Conservation (phyloP, 2,888 invertebrate genomes). For the Limnephilus auricula region DNA sequence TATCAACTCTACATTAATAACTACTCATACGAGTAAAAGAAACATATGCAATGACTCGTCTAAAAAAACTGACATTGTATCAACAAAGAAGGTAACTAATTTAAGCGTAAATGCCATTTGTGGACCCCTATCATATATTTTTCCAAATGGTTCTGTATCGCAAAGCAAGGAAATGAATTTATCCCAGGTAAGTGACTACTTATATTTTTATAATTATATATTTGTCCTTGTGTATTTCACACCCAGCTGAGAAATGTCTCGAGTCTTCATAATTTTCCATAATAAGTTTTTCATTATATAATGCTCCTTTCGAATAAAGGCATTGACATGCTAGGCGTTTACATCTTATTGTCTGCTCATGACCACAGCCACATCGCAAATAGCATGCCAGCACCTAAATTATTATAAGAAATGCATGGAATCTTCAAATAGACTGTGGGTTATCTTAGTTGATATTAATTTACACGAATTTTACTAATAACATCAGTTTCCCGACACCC, state of each 20-base stretch:
- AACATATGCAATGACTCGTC: background rate
- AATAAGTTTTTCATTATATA: too few relatives aligned
- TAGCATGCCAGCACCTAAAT: background rate
- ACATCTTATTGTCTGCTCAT: too few relatives aligned
- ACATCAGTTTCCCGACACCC: background rate
- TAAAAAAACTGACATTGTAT: background rate
- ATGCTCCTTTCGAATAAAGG: too few relatives aligned
- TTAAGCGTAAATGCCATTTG: background rate
- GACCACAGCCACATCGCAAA: background rate
- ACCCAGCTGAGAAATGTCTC: background rate
- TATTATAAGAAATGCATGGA: background rate
- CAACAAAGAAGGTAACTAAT: background rate
- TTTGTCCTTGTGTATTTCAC: background rate
- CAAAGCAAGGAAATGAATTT: background rate
- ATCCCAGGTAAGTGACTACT: background rate
- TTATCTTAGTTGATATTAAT: background rate
- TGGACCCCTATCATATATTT: background rate
- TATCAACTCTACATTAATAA: slow-evolving; percentile 10
- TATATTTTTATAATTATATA: background rate
- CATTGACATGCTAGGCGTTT: background rate
- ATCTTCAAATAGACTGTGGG: background rate
- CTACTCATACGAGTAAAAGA: background rate
- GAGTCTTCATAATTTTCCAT: background rate
- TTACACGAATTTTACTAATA: background rate
- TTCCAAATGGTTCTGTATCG: background rate